Conservation (phyloP, 2,113 vertebrate genomes). For the Penelope pileata region DNA sequence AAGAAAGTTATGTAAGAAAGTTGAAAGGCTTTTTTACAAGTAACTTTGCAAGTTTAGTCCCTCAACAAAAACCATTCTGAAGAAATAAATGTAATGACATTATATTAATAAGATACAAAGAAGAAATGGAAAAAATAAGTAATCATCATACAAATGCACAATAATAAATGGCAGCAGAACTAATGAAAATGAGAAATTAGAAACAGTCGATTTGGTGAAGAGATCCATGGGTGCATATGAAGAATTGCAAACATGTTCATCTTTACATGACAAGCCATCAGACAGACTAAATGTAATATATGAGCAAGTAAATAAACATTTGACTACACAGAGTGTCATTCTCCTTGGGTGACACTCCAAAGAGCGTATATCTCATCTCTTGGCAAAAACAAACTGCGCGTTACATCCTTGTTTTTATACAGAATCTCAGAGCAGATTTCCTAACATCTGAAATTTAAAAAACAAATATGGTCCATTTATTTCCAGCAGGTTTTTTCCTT, state of each 20-base stretch:
- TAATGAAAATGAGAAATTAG: not conserved
- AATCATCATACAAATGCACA: not conserved
- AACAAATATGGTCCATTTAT: not conserved
- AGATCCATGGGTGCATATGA: not conserved
- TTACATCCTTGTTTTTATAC: slow-evolving; percentile 14
- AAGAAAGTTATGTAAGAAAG: not conserved
- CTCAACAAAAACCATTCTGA: not conserved
- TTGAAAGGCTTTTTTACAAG: not conserved
- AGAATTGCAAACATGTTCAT: not conserved
- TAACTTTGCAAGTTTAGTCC: not conserved
- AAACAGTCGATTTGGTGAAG: not conserved
- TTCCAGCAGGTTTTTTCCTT: not conserved
- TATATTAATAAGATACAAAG: not conserved
- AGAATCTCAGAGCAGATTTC: not conserved
- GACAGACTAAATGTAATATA: slow-evolving; percentile 10
- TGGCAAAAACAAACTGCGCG: slow-evolving; percentile 42
- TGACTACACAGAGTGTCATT: not conserved
- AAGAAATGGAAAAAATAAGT: not conserved
- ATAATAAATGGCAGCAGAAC: not conserved
- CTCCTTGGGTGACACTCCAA: slow-evolving; percentile 32
- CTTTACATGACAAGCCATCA: not conserved
- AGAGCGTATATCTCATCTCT: not conserved
- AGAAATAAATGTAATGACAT: not conserved
- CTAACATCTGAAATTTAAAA: slow-evolving; percentile 10
- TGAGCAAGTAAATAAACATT: slow-evolving; percentile 47